A percentile compares a stretch with the other conserved stretches of the same genome.
phyloP scores from a whole-genome alignment of 2,888 invertebrate species.

The Lithosia quadra region DNA sequence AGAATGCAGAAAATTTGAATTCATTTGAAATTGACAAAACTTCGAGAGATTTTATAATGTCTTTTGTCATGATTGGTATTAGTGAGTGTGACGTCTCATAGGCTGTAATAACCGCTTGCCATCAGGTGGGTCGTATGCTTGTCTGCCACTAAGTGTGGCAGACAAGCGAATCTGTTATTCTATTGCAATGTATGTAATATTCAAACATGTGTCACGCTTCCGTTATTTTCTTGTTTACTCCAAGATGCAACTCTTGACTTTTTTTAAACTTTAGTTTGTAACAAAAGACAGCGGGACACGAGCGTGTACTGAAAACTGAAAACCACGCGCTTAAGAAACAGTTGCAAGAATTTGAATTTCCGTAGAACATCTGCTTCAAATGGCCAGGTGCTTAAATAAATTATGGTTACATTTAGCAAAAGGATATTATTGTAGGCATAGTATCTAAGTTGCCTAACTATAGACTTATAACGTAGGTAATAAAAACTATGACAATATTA shows the following conservation, averaged over 20 bases:
- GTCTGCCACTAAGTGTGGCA: no score
- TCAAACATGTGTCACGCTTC: not conserved
- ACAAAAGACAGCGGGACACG: conserved; percentile 26
- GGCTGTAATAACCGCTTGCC: no score
- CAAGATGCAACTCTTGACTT: not conserved
- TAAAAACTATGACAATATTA: not conserved
- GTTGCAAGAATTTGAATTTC: conserved; percentile 29
- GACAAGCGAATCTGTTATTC: not conserved
- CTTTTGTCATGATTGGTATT: no score
- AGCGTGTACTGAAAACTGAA: conserved; percentile 23
- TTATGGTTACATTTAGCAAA: conserved; percentile 9
- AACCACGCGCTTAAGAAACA: conserved; percentile 24
- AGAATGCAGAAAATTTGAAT: not conserved
- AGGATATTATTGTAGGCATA: not conserved
- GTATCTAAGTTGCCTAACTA: not conserved
- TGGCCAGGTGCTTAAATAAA: conserved; percentile 7
- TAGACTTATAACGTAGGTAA: not conserved
- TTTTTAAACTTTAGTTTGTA: conserved; percentile 17
- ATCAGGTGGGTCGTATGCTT: no score
- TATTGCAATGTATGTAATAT: not conserved
- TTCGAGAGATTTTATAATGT: no score
- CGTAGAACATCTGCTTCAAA: conserved; percentile 21
- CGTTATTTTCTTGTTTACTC: not conserved
- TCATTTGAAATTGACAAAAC: not conserved
- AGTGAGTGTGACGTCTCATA: no score